Base-by-base conservation (phyloP, 2,113 vertebrate species). In the Aegotheles bennettii region DNA sequence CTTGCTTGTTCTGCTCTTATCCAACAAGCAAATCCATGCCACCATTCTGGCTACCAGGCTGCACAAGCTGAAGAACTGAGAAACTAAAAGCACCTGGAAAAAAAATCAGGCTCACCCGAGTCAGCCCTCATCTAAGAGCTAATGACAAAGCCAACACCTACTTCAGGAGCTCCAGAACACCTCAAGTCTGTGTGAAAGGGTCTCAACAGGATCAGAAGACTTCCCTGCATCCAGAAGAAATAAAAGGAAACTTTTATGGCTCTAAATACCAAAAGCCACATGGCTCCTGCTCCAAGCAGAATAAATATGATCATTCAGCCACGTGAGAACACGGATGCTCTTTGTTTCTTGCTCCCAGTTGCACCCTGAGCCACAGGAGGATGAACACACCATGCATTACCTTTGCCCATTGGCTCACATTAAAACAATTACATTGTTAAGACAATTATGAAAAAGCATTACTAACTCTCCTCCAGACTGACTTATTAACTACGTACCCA, bases 31-130 rank as follows among this genome's bases (percentile, higher is more conserved):
- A 73, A 79, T 10, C 47, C 6, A 3, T 0, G 18, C 5, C 14
- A 8, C 18, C 11, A 0, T 11, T 10, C 50, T 5, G 19, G 60
- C 17, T n/a, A 2, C 11, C 3, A 33, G 38, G 40, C 38, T 38
- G n/a, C 33, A 33, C 9, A 36, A 71, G 33, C 53, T 42, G 42
- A 33, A 71, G 64, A 45, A 43, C 0, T 29, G 33, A 77, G 59
- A 14, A 67, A 81, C 21, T n/a, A 73, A 42, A 78, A 29, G 54
- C 45, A 67, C 11, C 35, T 13, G 18, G 33, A 50, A 26, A 45
- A 40, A 43, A 60, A 12, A 23, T 15, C 43, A n/a, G 9, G 24
- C 43, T 11, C 4, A 35, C 29, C 18, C 25, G 33, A 81, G 23
- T 31, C 24, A 35, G 25, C 28, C n/a, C 29, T 77, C 15, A 9